phyloP scores from a whole-genome alignment of 64 coral and sea anemone genomes.

The Pachyseris speciosa region DNA sequence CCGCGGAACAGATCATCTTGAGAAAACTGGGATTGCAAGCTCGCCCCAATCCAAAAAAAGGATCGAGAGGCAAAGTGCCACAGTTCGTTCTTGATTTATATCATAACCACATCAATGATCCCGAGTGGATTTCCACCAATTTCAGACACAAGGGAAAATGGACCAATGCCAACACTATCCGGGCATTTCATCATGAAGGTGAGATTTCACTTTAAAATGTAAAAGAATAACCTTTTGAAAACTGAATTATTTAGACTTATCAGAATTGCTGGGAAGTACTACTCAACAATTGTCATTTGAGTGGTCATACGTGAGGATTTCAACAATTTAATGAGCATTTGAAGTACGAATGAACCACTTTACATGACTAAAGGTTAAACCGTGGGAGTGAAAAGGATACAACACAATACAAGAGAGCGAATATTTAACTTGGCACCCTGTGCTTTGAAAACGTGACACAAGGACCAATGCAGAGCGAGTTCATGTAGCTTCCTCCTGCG shows the following conservation, averaged over 20 bases:
- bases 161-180: constrained; percentile 89
- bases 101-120: constrained; percentile 76
- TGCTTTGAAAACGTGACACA: constrained; percentile 13
- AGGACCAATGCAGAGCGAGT: constrained; percentile 26
- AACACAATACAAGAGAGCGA: neutral
- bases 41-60: constrained; percentile 71
- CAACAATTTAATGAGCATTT: neutral
- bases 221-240: neutral
- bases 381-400: neutral
- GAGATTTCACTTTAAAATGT: neutral
- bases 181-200: constrained; percentile 91
- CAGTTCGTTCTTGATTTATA: constrained; percentile 88
- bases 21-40: constrained; percentile 69
- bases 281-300: neutral
- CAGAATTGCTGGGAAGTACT: neutral
- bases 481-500: constrained; percentile 12
- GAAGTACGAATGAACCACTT: neutral
- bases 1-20: constrained; percentile 67
- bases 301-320: neutral
- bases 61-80: constrained; percentile 59
- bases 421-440: constrained; percentile 6
- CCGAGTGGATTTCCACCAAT: constrained; percentile 93
- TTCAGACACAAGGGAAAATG: constrained; percentile 79
- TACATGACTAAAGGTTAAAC: neutral
- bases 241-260: neutral